These are phyloP conservation scores for Drosophila rubida DNA, from an alignment of 2,888 invertebrate genomes.

Conservation along the genomic window DNA sequence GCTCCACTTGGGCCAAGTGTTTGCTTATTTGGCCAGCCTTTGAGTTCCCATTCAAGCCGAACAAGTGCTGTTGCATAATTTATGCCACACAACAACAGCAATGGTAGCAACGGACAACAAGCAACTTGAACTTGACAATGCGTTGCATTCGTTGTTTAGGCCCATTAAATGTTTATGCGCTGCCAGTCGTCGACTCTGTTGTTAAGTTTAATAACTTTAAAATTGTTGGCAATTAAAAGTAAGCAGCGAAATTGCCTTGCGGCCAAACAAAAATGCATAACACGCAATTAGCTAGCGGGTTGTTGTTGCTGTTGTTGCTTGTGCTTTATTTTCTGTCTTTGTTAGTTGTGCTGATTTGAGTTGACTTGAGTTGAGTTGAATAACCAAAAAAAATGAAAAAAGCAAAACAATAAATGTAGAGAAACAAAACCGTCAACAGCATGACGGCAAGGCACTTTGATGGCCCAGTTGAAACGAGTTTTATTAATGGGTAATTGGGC, in stretches of 20 bases:
- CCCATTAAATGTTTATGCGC: slow-evolving; percentile 54
- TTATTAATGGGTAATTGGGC: slow-evolving; percentile 41
- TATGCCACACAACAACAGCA: slow-evolving; percentile 21
- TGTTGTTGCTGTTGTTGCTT: slow-evolving; percentile 9
- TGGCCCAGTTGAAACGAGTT: slow-evolving; percentile 56
- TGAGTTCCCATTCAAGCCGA: slow-evolving; percentile 21
- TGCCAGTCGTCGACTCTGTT: slow-evolving; percentile 37
- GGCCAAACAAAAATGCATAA: slow-evolving; percentile 62
- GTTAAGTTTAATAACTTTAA: slow-evolving; percentile 72
- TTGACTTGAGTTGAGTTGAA: slow-evolving; percentile 52
- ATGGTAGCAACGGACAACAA: slow-evolving; percentile 12
- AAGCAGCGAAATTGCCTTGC: slow-evolving; percentile 46
- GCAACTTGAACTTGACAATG: slow-evolving; percentile 77
- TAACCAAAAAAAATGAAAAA: slow-evolving; percentile 53
- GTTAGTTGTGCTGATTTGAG: not conserved
- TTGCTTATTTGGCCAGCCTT: slow-evolving; percentile 35
- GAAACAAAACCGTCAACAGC: slow-evolving; percentile 29
- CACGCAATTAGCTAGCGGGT: slow-evolving; percentile 58
- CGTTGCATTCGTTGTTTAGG: slow-evolving; percentile 40
- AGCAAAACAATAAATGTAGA: slow-evolving; percentile 18
- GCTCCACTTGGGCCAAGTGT: slow-evolving; percentile 36
- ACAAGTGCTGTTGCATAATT: slow-evolving; percentile 65
- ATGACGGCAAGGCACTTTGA: slow-evolving; percentile 47
- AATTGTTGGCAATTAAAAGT: slow-evolving; percentile 67
- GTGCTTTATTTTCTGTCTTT: slow-evolving; percentile 4